Evolutionary conservation across 1,140 invertebrate genomes (phyloP), one percentile per base, ranked within the genome.

Genomic region (Sogatella furcifera): DNA sequence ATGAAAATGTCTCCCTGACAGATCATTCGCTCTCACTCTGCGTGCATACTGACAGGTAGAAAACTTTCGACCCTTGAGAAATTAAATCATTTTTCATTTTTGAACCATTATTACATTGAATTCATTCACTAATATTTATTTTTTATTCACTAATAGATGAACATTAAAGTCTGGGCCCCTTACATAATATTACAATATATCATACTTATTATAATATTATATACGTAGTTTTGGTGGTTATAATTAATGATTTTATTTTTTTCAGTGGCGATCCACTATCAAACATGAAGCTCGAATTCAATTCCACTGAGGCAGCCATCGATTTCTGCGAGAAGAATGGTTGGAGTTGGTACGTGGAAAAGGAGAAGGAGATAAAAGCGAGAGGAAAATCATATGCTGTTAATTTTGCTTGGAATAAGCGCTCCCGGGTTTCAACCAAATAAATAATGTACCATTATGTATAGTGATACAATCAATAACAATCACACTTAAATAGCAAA

Each of bases 321-420:
- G 81, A 80, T 3, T 92, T 90, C 72, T 98, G 95, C 74, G 86
- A 97, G 68, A 95, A 95, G 72, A 97, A 98, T 81, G 91, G 92
- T 9, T 98, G 92, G 90, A 75, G 82, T 14, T 98, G 89, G 77
- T 90, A 82, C 67, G 72, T 98, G 19, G 87, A 92, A 69, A 78
- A 82, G 57, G 81, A 81, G 22, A 80, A 84, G 55, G 76, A 79
- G 42, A 81, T 84, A 42, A 85, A 86, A 67, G 80, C 82, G 28
- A 90, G 84, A 65, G 81, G 83, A n/a, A 96, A 98, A 71, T 88
- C 82, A 43, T 99, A 98, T 73, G 94, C 90, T 60, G 71, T 84
- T 14, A 98, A 98, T 73, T 99, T 97, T 75, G 82, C 93, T 3
- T 99, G 97, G 97, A 90, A 97, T 70, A 96, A 90, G 71, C 85